phyloP scores from a whole-genome alignment of 2,797 vertebrate genomes.

The Pseudopleuronectes americanus region DNA sequence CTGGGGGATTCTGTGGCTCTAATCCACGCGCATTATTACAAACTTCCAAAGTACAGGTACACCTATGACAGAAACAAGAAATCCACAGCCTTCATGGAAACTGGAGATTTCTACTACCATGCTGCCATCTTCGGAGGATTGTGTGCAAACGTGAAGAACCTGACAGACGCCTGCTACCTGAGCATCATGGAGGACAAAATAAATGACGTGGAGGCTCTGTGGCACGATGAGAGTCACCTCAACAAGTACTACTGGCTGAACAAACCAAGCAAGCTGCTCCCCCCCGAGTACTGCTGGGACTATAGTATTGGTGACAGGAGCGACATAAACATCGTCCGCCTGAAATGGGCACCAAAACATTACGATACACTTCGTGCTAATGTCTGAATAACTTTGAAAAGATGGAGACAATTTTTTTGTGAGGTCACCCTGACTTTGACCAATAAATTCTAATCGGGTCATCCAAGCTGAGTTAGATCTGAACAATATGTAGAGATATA shows the following conservation, averaged over 20 bases:
- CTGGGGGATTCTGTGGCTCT: slow-evolving; percentile 77
- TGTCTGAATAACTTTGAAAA: not conserved
- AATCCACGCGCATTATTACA: slow-evolving; percentile 77
- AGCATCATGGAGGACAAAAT: slow-evolving; percentile 76
- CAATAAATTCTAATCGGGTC: too few relatives aligned
- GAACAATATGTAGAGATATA: too few relatives aligned
- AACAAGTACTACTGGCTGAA: slow-evolving; percentile 80
- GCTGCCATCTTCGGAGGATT: slow-evolving; percentile 81
- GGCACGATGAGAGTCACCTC: slow-evolving; percentile 84
- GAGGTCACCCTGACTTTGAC: too few relatives aligned
- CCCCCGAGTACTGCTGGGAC: slow-evolving; percentile 84
- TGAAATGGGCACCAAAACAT: slow-evolving; percentile 81
- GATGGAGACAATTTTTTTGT: too few relatives aligned
- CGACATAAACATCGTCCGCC: slow-evolving; percentile 65
- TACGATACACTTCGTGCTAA: slow-evolving; percentile 58
- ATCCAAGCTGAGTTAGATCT: too few relatives aligned
- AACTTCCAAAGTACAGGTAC: slow-evolving; percentile 1
- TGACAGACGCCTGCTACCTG: slow-evolving; percentile 69
- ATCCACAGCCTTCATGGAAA: slow-evolving; percentile 73
- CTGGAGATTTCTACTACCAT: slow-evolving; percentile 81
- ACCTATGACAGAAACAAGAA: slow-evolving; percentile 75
- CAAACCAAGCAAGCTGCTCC: slow-evolving; percentile 79
- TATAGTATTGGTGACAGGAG: slow-evolving; percentile 37
- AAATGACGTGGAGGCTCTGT: slow-evolving; percentile 76
- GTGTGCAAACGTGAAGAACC: slow-evolving; percentile 66